Percentiles rank a stretch among this genome's conserved stretches.
Conservation (phyloP, 2,888 invertebrate genomes). For the Hypena proboscidalis region DNA sequence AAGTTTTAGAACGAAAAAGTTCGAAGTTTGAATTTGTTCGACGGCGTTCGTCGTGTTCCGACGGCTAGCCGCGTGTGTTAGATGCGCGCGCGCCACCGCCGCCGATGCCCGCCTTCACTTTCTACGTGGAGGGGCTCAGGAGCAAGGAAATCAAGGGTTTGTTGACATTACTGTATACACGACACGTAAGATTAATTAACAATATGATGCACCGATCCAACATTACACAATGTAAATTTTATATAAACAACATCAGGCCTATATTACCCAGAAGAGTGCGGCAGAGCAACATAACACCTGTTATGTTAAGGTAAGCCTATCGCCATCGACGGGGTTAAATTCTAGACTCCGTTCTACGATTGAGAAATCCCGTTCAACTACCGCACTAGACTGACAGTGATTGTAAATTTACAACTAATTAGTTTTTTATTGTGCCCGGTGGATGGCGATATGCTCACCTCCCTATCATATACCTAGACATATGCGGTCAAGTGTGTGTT, state of each 20-base stretch:
- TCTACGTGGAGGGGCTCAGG: constrained; percentile 79
- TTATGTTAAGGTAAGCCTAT: too few species aligned
- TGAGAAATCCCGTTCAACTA: too few species aligned
- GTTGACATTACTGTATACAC: constrained; percentile 61
- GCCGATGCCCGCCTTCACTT: constrained; percentile 76
- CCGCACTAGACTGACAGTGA: too few species aligned
- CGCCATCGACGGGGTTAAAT: too few species aligned
- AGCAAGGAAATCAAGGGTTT: constrained; percentile 75
- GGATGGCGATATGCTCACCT: too few species aligned
- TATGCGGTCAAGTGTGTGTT: too few species aligned
- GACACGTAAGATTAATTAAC: constrained; percentile 31
- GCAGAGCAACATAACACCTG: too few species aligned
- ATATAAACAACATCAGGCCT: not conserved
- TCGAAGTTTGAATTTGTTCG: constrained; percentile 51
- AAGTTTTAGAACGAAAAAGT: constrained; percentile 46
- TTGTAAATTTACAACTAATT: too few species aligned
- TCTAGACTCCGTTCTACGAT: too few species aligned
- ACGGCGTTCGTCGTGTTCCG: constrained; percentile 73
- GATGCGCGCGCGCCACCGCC: constrained; percentile 52
- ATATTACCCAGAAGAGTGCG: too few species aligned
- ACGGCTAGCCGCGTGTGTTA: constrained; percentile 75
- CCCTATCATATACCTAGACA: too few species aligned
- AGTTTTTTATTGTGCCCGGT: too few species aligned
- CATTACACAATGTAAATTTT: constrained; percentile 2
- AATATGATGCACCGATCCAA: constrained; percentile 9